Evolutionary conservation across 2,113 vertebrate genomes (phyloP).

Genomic region (Amphiprion ocellaris): DNA sequence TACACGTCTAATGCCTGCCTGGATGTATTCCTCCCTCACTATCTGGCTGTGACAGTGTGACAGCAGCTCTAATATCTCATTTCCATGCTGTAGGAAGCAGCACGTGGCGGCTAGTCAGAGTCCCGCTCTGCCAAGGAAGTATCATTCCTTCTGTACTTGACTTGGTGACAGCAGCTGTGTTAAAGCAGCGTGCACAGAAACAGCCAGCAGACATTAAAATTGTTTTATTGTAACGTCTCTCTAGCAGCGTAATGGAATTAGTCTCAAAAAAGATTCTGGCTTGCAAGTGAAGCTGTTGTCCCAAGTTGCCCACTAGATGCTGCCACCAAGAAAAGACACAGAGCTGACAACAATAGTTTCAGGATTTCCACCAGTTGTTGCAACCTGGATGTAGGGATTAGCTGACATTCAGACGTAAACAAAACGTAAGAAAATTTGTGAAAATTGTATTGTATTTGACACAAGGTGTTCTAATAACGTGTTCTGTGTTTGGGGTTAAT

Average conservation of each 20-base stretch:
- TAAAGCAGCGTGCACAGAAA: background rate
- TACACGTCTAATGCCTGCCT: background rate
- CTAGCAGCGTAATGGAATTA: background rate
- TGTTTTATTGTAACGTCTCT: conserved; percentile 7
- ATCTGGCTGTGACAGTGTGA: conserved; percentile 51
- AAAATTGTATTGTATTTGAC: too few species aligned
- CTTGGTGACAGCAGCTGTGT: conserved; percentile 25
- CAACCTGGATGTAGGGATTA: too few species aligned
- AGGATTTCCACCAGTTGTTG: too few species aligned
- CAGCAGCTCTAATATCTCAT: conserved; percentile 47
- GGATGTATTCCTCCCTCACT: conserved; percentile 17
- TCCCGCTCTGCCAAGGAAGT: conserved; percentile 30
- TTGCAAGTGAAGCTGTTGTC: background rate
- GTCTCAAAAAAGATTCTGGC: background rate
- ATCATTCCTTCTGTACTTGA: conserved; percentile 9
- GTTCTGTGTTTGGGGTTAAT: too few species aligned
- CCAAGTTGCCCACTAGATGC: background rate
- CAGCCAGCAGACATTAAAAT: conserved; percentile 41
- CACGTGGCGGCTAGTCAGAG: conserved; percentile 30
- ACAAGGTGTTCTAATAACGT: too few species aligned
- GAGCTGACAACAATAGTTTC: too few species aligned
- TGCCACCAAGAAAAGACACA: background rate
- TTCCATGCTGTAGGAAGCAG: conserved; percentile 28
- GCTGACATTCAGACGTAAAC: too few species aligned
- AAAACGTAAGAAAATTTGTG: too few species aligned